These are phyloP conservation scores for Tenualosa ilisha DNA, from an alignment of 2,797 vertebrate genomes.

Conservation along the genomic window DNA sequence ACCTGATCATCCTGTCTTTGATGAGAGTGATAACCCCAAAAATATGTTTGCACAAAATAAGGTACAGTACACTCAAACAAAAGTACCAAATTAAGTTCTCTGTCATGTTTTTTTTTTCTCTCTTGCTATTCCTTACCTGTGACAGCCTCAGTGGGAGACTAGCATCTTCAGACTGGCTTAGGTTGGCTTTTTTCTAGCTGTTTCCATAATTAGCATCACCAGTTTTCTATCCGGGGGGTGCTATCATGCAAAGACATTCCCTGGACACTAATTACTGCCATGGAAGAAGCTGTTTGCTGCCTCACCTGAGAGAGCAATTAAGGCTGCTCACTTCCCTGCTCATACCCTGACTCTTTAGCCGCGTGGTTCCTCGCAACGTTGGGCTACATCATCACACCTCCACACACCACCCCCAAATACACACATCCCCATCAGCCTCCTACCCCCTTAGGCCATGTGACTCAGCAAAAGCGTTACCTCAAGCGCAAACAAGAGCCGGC, in stretches of 20 bases:
- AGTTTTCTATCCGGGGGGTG: slow-evolving; percentile 25
- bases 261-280: slow-evolving; percentile 46
- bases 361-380: background rate
- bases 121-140: background rate
- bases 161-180: background rate
- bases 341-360: slow-evolving; percentile 7
- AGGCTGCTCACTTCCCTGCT: slow-evolving; percentile 22
- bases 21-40: background rate
- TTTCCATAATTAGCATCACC: background rate
- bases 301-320: slow-evolving; percentile 49
- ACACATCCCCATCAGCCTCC: no score
- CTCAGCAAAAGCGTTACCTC: slow-evolving; percentile 32
- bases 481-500: background rate
- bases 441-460: slow-evolving; percentile 13
- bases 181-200: background rate
- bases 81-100: background rate
- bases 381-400: background rate
- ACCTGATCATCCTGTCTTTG: background rate
- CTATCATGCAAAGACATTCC: slow-evolving; percentile 34
- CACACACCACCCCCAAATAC: background rate
- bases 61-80: background rate
- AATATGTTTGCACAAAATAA: background rate
- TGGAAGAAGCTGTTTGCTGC: slow-evolving; percentile 41
- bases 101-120: background rate
- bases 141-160: background rate